Evolutionary conservation across 2,113 vertebrate genomes (phyloP).

Genomic region (Alexandromys fortis): DNA sequence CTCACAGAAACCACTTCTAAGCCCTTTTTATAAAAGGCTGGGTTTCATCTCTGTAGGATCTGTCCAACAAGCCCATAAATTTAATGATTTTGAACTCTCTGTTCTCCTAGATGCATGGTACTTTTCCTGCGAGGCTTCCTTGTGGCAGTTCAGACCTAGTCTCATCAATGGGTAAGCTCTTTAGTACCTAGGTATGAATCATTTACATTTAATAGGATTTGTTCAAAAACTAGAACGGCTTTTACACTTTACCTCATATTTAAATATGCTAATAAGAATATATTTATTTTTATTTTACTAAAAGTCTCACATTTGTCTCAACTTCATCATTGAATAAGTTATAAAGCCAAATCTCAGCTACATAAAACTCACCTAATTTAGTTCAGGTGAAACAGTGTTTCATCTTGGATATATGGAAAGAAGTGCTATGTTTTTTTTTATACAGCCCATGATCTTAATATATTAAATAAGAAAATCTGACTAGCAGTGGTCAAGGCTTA

Average conservation of each 20-base stretch:
- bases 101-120: background rate
- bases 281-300: background rate
- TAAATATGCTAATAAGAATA: background rate
- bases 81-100: background rate
- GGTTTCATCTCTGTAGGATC: background rate
- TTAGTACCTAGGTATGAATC: background rate
- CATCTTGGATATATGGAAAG: accelerated
- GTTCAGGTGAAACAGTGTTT: background rate
- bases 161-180: background rate
- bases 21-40: background rate
- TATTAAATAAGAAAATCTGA: accelerated
- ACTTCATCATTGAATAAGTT: background rate
- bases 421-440: accelerated
- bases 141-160: background rate
- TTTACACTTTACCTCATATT: background rate
- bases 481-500: background rate
- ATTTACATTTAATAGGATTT: constrained; percentile 1
- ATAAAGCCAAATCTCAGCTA: background rate
- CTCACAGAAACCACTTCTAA: background rate
- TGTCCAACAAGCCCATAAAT: background rate
- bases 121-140: background rate
- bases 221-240: background rate
- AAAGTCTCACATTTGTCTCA: background rate
- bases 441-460: background rate
- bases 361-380: background rate